Base-by-base conservation (phyloP, 1,140 invertebrate genomes). In the Trinorchestia longiramus region DNA sequence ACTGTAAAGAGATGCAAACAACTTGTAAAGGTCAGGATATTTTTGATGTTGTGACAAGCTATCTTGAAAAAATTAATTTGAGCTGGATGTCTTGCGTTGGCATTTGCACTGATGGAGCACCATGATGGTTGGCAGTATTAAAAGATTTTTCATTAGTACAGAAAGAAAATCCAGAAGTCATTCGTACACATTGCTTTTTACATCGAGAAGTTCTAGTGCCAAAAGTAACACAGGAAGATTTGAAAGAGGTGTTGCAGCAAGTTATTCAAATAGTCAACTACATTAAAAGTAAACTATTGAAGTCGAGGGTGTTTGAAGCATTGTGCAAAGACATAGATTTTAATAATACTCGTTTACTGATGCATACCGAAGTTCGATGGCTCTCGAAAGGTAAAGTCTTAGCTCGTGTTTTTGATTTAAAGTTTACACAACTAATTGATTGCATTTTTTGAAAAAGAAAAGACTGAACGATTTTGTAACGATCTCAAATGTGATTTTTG, bases 241-340 rank as follows among this genome's bases (percentile, higher is more conserved):
- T n/a, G n/a, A n/a, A n/a, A n/a, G n/a, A n/a, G n/a, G n/a, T n/a
- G n/a, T n/a, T n/a, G 53, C 28, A 95, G 44, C 92, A 94, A 95
- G 95, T 95, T 94, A 53, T 53, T 96, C 28, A 53, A 43, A 95
- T 44, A 94, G 91, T 96, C 43, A 96, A 57, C 57, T 96, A 47
- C 62, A 96, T 96, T 28, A 96, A 96, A 96, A 95, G 43, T 28
- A 96, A 94, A 45, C 91, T 44, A 47, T 95, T 96, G 40, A 96
- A 96, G 77, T 44, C 88, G 42, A 90, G 95, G 41, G 0, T 96
- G 53, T 96, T 96, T 95, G 88, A 96, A 57, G 90, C 92, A 95
- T 45, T 96, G 36, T 95, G 91, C 95, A 45, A 57, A 95, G 95
- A 90, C 53, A 96, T 95, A 43, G 95, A 96, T 95, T 90, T 91